A percentile compares a stretch with the other conserved stretches of the same genome.
phyloP scores from a whole-genome alignment of 2,888 invertebrate genomes.

The Thecocarcelia acutangulata region DNA sequence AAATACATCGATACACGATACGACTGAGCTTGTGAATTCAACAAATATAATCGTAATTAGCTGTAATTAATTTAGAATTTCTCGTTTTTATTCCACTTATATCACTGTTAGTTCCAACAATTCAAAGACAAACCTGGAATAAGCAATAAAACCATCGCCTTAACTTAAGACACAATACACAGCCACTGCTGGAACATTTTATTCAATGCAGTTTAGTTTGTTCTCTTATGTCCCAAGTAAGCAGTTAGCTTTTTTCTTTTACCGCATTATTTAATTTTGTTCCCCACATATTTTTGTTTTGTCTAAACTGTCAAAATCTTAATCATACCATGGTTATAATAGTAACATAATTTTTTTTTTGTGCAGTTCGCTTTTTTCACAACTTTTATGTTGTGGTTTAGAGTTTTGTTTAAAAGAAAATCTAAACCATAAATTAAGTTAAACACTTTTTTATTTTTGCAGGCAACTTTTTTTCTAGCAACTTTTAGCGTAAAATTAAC shows the following conservation, averaged over 20 bases:
- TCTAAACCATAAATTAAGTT: conserved; percentile 63
- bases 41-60: no score
- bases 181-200: not conserved
- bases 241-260: not conserved
- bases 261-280: not conserved
- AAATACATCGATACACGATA: no score
- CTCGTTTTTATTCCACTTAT: no score
- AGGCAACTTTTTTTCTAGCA: not conserved
- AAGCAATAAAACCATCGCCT: not conserved
- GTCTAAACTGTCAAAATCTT: conserved; percentile 64
- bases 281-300: conserved; percentile 50
- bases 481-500: conserved; percentile 46
- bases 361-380: conserved; percentile 2
- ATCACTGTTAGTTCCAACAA: not conserved
- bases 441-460: conserved; percentile 41
- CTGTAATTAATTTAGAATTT: no score
- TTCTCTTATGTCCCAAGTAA: not conserved
- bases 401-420: conserved; percentile 51
- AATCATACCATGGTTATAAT: conserved; percentile 43
- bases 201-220: not conserved
- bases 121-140: not conserved
- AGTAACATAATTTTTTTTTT: conserved; percentile 37
- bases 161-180: not conserved
- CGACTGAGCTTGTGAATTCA: no score
- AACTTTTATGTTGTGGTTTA: conserved; percentile 15